Evolutionary conservation across 2,888 invertebrate genomes (phyloP), one percentile per base, ranked within the genome.

Genomic region (Pteria penguin): DNA sequence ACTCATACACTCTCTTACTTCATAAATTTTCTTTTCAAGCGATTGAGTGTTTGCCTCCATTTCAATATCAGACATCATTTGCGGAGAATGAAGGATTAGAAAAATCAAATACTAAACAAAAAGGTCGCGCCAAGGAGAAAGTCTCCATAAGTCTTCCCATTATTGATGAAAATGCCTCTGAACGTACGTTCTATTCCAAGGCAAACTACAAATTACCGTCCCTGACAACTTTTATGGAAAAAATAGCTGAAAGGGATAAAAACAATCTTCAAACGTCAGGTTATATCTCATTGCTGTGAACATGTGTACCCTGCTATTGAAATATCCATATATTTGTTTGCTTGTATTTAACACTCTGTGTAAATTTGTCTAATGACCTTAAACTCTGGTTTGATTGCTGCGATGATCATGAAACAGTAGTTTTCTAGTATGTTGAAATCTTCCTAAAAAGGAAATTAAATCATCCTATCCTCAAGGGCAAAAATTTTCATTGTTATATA

Each of bases 141-240:
- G 26, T 60, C 26, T 26, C 60, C 24, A 60, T 60, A 5, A 2
- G 2, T 60, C 60, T 60, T 5, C 60, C 60, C 3, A 5, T 26
- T 2, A 60, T 60, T 36, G 14, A 36, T 36, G 45, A 36, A 36
- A 36, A 36, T 36, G 45, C 14, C 8, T 5, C 45, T 11, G 45
- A 36, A 11, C 5, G 45, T 14, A 11, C 45, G 8, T 36, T 36
- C 5, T 36, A 36, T 14, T 36, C 45, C 45, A 68, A 26, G 26
- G 68, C 54, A 22, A 57, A 18, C 1, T 5, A 57, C 2, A 57
- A 57, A 68, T 68, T 68, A 33, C 68, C 68, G 2, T 33, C 68
- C 24, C 54, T 68, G 31, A 32, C 24, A 33, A 57, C 29, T 55
- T 27, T 68, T 14, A 31, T 68, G 55, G 68, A 68, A 2, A 31